A percentile compares a stretch with the other conserved stretches of the same genome.
These are phyloP conservation scores for Pipistrellus nathusii DNA, from an alignment of 2,797 vertebrate genomes.

Conservation along the genomic window DNA sequence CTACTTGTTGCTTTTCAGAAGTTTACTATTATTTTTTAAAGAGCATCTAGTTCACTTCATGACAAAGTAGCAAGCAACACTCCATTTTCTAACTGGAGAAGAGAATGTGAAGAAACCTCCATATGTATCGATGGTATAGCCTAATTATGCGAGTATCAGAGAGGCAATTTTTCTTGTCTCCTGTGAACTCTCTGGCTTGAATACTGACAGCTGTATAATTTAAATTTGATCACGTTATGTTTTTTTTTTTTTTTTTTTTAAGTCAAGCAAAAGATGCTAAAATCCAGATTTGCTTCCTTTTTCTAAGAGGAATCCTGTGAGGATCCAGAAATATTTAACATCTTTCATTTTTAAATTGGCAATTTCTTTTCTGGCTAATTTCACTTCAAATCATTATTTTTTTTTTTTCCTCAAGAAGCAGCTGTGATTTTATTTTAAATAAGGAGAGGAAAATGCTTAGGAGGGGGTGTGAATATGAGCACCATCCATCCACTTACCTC, in stretches of 20 bases:
- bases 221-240: constrained; percentile 48
- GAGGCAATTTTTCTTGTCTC: constrained; percentile 53
- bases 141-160: constrained; percentile 41
- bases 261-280: constrained; percentile 54
- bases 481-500: constrained; percentile 37
- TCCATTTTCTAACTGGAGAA: background rate
- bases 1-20: constrained; percentile 14
- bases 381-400: constrained; percentile 39
- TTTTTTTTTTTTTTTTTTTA: background rate
- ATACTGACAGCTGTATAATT: constrained; percentile 65
- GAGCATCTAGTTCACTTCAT: background rate
- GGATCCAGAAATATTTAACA: constrained; percentile 61
- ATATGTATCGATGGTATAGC: background rate
- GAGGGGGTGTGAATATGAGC: background rate
- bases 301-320: constrained; percentile 56
- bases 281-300: constrained; percentile 52
- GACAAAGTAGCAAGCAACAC: background rate
- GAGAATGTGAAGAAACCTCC: constrained; percentile 21
- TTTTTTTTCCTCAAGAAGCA: constrained; percentile 50
- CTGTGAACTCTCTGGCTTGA: constrained; percentile 59
- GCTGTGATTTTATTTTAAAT: constrained; percentile 60
- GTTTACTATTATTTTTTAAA: background rate
- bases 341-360: constrained; percentile 61
- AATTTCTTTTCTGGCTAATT: constrained; percentile 65
- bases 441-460: constrained; percentile 17